Base-by-base conservation (phyloP, 2,888 invertebrate genomes). In the Trachelus tabidus region DNA sequence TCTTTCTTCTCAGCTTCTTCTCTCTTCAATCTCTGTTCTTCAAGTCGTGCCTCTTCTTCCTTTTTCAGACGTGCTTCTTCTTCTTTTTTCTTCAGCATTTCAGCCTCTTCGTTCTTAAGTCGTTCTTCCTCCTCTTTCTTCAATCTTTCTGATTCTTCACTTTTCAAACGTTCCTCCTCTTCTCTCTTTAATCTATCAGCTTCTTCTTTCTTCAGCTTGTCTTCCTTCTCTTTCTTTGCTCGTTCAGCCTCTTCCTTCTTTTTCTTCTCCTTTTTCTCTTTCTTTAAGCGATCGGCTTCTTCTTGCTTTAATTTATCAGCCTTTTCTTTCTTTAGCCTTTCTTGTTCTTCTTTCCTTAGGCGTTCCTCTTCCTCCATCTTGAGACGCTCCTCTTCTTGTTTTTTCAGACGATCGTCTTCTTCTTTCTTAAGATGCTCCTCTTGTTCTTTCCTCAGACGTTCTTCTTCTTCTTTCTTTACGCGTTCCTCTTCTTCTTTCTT, bases 331-430 rank as follows among this genome's bases (percentile, higher is more conserved):
- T 81, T 81, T 35, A 77, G 9, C 34, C 73, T 75, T 15, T 83
- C 83, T 68, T 69, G 73, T 69, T 80, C 79, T 73, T 81, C 75
- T 69, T 79, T 75, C 23, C 79, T 79, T 71, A 81, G 77, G 68
- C 73, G 73, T 68, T 87, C 81, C 77, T 85, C 83, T 73, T 87
- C 84, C 69, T 86, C 87, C 79, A 90, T 87, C 81, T 92, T 91
- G 80, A 82, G 81, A 90, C 91, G 91, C 89, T 86, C 85, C 68
- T 81, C 83, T 80, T 85, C 91, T 82, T 92, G 92, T 75, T 79
- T 71, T 35, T 85, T 91, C 92, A 82, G 85, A 90, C 30, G 89
- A 90, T 77, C 90, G 90, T 73, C 88, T 88, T 85, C 75, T 34
- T 81, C 77, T 75, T 75, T 78, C 37, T 37, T 77, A 73, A 12